Conservation (phyloP, 2,888 invertebrate genomes). For the Esperia sulphurella region DNA sequence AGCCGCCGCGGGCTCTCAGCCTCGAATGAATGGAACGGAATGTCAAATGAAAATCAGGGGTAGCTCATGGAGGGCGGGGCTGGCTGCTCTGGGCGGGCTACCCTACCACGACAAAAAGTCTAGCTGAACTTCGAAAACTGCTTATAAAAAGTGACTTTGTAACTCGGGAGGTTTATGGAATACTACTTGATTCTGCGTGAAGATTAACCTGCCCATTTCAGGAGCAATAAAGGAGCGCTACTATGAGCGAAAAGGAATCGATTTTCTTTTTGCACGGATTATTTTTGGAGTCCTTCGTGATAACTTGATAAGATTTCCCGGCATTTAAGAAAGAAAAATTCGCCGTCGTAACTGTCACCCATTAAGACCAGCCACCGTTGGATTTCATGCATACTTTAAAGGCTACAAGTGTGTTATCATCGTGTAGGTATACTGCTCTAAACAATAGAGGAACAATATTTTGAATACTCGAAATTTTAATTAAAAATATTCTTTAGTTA, state of each 20-base stretch:
- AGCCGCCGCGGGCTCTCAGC: constrained; percentile 34
- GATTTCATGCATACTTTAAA: no score
- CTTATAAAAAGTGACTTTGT: constrained; percentile 16
- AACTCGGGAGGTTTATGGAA: constrained; percentile 41
- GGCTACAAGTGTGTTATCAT: no score
- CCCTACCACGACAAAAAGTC: constrained; percentile 34
- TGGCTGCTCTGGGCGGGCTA: constrained; percentile 36
- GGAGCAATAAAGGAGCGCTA: constrained; percentile 14
- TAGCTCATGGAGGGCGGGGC: constrained; percentile 55
- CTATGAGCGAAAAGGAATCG: not conserved
- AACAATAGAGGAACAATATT: no score
- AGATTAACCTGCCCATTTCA: constrained; percentile 27
- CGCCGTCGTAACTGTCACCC: no score
- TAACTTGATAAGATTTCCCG: no score
- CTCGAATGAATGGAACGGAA: constrained; percentile 47
- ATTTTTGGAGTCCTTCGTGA: constrained; percentile 2
- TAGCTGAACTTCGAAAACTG: not conserved
- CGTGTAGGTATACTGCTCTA: no score
- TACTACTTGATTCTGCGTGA: constrained; percentile 42
- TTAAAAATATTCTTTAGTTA: no score
- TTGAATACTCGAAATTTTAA: no score
- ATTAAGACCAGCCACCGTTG: no score
- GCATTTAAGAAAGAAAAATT: no score
- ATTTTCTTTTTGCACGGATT: constrained; percentile 15
- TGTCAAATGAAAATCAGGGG: constrained; percentile 50